Evolutionary conservation across 2,113 vertebrate species (phyloP).

Genomic region (Notarius lentiginosus): DNA sequence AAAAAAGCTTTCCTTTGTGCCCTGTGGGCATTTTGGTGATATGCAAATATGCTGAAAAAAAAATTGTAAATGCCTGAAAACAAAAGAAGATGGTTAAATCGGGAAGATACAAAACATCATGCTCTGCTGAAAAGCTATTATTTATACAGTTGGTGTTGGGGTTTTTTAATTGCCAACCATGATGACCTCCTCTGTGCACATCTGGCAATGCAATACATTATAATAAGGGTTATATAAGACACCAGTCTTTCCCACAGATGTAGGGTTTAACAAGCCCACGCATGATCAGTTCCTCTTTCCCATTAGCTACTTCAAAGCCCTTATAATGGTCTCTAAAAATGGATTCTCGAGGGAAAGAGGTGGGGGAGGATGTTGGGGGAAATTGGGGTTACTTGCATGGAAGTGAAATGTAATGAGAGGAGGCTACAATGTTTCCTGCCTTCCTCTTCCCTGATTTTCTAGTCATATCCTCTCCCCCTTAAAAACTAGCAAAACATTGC

Average conservation of each 20-base stretch:
- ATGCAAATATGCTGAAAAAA: neutral
- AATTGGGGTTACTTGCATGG: neutral
- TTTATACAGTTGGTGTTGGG: neutral
- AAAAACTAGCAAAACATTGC: neutral
- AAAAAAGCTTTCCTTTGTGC: neutral
- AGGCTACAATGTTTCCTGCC: neutral
- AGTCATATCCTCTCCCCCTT: neutral
- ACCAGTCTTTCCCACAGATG: neutral
- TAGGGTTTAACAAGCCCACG: neutral
- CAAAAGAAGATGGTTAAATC: neutral
- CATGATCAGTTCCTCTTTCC: neutral
- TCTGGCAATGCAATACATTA: neutral
- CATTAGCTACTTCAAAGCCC: neutral
- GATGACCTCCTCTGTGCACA: neutral
- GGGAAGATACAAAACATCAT: neutral
- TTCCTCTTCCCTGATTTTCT: neutral
- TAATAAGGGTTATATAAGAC: neutral
- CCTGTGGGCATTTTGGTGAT: neutral
- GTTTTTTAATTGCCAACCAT: neutral
- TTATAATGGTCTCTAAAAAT: neutral
- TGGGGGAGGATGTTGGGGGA: neutral
- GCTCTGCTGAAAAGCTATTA: neutral
- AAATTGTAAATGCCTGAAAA: neutral
- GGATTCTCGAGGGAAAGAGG: neutral
- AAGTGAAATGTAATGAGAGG: neutral